Conservation (phyloP, 53 echinoderm and acorn worm genomes). For the Antedon mediterranea region DNA sequence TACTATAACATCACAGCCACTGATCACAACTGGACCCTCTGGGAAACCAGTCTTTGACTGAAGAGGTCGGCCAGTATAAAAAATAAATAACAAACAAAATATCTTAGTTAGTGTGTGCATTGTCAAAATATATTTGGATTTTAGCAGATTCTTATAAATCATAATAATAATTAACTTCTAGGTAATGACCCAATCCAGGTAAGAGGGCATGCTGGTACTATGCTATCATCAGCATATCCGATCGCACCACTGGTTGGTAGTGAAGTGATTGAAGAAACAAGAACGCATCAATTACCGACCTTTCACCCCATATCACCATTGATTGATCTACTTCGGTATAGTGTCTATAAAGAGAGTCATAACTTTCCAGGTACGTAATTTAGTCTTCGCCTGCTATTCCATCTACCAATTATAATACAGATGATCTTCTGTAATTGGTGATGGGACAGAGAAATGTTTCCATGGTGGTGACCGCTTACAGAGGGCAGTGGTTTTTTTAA, state of each 20-base stretch:
- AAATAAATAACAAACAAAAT: too few species aligned
- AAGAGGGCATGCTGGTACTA: slow-evolving; percentile 46
- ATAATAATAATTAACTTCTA: slow-evolving; percentile 5
- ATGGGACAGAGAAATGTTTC: too few species aligned
- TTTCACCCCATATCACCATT: slow-evolving; percentile 75
- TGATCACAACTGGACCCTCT: too few species aligned
- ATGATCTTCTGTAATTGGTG: too few species aligned
- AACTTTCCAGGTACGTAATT: slow-evolving; percentile 72
- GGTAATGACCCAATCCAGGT: slow-evolving; percentile 60
- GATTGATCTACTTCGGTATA: slow-evolving; percentile 29
- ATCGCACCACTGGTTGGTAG: slow-evolving; percentile 27
- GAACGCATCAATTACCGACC: slow-evolving; percentile 18
- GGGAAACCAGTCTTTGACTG: too few species aligned
- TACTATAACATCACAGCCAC: too few species aligned
- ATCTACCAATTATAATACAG: too few species aligned
- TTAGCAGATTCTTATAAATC: background rate
- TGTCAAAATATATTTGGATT: background rate
- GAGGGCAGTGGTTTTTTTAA: too few species aligned
- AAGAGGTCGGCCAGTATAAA: too few species aligned
- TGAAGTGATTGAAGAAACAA: slow-evolving; percentile 48
- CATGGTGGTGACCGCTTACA: too few species aligned
- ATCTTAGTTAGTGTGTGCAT: too few species aligned
- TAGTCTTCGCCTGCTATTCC: too few species aligned
- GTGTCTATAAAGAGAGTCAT: slow-evolving; percentile 47
- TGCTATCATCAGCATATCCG: slow-evolving; percentile 46